A percentile compares a stretch with the other conserved stretches of the same genome.
These are phyloP conservation scores for Drosophila incognita DNA, from an alignment of 2,888 invertebrate species.

Conservation along the genomic window DNA sequence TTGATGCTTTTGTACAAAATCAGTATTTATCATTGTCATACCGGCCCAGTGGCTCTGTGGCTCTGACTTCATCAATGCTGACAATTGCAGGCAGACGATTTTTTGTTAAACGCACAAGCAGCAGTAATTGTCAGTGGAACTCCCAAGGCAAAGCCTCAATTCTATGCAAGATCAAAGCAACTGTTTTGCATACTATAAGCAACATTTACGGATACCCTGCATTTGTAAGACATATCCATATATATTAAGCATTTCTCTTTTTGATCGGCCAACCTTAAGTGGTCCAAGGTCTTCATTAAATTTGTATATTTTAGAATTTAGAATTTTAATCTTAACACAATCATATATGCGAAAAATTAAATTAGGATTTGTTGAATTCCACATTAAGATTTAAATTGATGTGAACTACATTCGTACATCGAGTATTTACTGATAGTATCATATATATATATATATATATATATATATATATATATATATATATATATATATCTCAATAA, in stretches of 20 bases:
- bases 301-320: neutral
- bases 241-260: neutral
- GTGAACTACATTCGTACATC: neutral
- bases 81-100: constrained; percentile 28
- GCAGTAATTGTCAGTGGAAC: constrained; percentile 23
- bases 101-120: constrained; percentile 22
- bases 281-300: neutral
- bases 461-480: no score
- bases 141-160: constrained; percentile 29
- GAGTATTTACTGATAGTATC: neutral
- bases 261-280: neutral
- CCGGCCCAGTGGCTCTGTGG: constrained; percentile 6
- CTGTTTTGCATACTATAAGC: neutral
- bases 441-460: no score
- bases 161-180: constrained; percentile 35
- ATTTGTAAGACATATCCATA: neutral
- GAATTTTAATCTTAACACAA: neutral
- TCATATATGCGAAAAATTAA: neutral
- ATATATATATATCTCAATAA: no score
- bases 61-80: constrained; percentile 18
- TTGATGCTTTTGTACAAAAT: constrained; percentile 48
- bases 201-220: constrained; percentile 4
- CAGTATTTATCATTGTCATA: constrained; percentile 59
- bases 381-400: no score
- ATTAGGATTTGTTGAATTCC: neutral